phyloP scores from a whole-genome alignment of 2,113 vertebrate species.

The Sinosuthora webbiana region DNA sequence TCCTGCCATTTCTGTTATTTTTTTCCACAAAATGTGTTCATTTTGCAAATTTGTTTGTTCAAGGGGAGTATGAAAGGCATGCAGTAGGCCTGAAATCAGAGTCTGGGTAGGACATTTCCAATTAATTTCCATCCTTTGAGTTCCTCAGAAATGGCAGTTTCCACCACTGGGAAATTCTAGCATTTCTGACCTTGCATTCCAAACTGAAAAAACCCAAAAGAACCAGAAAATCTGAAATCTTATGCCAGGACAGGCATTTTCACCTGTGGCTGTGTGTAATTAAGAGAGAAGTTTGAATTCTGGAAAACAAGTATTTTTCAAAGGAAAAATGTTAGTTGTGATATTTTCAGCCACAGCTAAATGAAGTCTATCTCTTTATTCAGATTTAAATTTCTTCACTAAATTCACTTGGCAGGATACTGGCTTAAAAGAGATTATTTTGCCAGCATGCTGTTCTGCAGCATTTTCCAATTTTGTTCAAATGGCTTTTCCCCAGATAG shows the following conservation, averaged over 20 bases:
- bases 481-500: neutral
- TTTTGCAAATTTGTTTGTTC: neutral
- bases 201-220: neutral
- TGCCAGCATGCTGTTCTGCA: neutral
- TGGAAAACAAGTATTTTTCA: neutral
- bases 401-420: neutral
- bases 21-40: neutral
- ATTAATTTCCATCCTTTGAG: neutral
- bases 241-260: neutral
- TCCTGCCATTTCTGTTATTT: neutral
- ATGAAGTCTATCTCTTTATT: neutral
- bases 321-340: neutral
- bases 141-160: neutral
- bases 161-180: neutral
- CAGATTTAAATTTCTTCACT: neutral
- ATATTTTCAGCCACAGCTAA: neutral
- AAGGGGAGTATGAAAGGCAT: neutral
- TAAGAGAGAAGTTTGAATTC: neutral
- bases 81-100: neutral
- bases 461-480: neutral
- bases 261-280: neutral
- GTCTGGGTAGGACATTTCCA: fast-evolving
- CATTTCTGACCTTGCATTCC: neutral
- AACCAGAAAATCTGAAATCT: neutral
- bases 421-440: neutral